Base-by-base conservation (phyloP, 1,140 invertebrate species). In the silkworm (Bombyx mori) region DNA sequence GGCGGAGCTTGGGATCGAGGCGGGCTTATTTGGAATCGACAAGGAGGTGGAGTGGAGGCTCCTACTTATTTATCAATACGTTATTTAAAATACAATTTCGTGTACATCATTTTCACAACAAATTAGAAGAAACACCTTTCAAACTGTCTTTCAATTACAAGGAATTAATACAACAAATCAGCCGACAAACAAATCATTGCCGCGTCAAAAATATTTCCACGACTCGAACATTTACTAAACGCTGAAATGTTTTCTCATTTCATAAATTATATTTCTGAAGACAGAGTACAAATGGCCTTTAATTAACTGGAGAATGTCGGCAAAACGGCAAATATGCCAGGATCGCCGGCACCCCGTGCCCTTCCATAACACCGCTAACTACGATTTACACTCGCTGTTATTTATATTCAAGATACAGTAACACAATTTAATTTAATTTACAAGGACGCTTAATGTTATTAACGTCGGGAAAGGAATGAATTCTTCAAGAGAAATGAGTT, bases 1-100 rank as follows among this genome's bases (percentile, higher is more conserved):
- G 83, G 83, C 82, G 83, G 77, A 71, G 83, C 81, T 63, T 75
- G 68, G 65, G 71, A 75, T 74, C 65, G 73, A 85, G 83, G 81
- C 81, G 81, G 83, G 76, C 72, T 82, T 86, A 79, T 84, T 82
- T 81, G 71, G 66, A 72, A 79, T 81, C 72, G 77, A 81, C 79
- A 82, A 78, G 77, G 79, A 84, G 81, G 82, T 75, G 80, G 76
- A 82, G 77, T 66, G 63, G 70, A 74, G 66, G 64, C 55, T 53
- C 57, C 54, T 72, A 68, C 65, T 78, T 79, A 73, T 79, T 82
- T 82, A 75, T 79, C 66, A 75, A 77, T 75, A 69, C 60, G 61
- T 52, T 35, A 47, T n/a, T 42, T n/a, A 48, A 35, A 7, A 22
- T 18, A 51, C n/a, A 22, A 35, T 35, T 35, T 5, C 26, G 18